A percentile compares a stretch with the other conserved stretches of the same genome.
phyloP scores from a whole-genome alignment of 2,113 vertebrate species.

The Hypanus sabinus region DNA sequence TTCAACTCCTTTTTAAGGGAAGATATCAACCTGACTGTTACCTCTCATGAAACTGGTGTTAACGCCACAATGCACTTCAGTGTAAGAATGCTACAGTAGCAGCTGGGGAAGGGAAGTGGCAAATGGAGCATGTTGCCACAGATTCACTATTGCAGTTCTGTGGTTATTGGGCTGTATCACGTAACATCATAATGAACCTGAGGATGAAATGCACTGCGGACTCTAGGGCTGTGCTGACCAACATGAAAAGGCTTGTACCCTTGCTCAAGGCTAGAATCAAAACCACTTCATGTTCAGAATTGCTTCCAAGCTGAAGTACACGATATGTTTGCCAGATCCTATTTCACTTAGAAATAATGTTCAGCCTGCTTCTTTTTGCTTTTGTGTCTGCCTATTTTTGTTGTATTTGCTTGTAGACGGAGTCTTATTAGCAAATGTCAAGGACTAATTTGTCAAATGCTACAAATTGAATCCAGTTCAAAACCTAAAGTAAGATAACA shows the following conservation, averaged over 20 bases:
- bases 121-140: not conserved
- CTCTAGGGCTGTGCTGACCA: not conserved
- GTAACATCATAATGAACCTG: not conserved
- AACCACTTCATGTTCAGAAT: slow-evolving; percentile 18
- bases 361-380: not conserved
- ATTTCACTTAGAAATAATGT: not conserved
- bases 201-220: not conserved
- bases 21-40: not conserved
- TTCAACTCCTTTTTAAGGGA: not conserved
- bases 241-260: not conserved
- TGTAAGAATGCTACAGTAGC: not conserved
- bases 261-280: not conserved
- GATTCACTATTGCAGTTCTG: not conserved
- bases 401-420: not conserved
- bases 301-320: not conserved
- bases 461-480: not conserved
- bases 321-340: not conserved
- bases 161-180: not conserved
- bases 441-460: not conserved
- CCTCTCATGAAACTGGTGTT: not conserved
- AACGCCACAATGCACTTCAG: not conserved
- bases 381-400: not conserved
- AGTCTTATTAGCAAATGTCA: not conserved
- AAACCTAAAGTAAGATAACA: not conserved
- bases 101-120: not conserved